A percentile compares a stretch with the other conserved stretches of the same genome.
Evolutionary conservation across 2,888 invertebrate species (phyloP).

Genomic region (Opisthograptis luteolata): DNA sequence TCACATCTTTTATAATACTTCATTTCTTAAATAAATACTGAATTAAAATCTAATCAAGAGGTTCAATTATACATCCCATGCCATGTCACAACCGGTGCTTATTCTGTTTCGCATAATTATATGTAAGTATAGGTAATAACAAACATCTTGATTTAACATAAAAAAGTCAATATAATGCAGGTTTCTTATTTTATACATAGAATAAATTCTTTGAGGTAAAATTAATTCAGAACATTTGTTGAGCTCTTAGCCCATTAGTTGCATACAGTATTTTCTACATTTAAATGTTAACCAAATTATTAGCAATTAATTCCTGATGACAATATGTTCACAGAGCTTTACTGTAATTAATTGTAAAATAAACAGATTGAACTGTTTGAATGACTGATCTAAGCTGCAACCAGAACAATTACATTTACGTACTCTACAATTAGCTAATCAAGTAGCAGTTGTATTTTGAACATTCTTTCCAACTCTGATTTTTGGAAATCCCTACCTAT

Average conservation of each 20-base stretch:
- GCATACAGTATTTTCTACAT: neutral
- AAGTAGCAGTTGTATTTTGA: slow-evolving; percentile 76
- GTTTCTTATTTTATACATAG: neutral
- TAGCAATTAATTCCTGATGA: neutral
- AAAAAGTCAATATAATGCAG: neutral
- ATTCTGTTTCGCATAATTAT: neutral
- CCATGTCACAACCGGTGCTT: slow-evolving; percentile 10
- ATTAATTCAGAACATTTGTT: neutral
- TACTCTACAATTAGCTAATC: slow-evolving; percentile 55
- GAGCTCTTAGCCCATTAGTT: neutral
- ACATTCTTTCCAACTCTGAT: slow-evolving; percentile 77
- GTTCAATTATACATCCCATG: slow-evolving; percentile 5
- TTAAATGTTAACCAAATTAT: slow-evolving; percentile 8
- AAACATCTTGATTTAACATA: neutral
- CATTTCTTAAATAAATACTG: slow-evolving; percentile 37
- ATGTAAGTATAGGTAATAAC: neutral
- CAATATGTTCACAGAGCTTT: neutral
- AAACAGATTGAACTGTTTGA: slow-evolving; percentile 22
- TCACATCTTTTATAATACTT: slow-evolving; percentile 33
- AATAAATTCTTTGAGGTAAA: neutral
- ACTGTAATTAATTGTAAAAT: neutral
- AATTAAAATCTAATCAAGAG: slow-evolving; percentile 18
- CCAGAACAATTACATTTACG: slow-evolving; percentile 4
- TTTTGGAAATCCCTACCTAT: slow-evolving; percentile 74
- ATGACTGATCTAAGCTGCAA: slow-evolving; percentile 45